A percentile compares a stretch with the other conserved stretches of the same genome.
Conservation (phyloP, 2,888 invertebrate genomes). For the Clivina fossor region DNA sequence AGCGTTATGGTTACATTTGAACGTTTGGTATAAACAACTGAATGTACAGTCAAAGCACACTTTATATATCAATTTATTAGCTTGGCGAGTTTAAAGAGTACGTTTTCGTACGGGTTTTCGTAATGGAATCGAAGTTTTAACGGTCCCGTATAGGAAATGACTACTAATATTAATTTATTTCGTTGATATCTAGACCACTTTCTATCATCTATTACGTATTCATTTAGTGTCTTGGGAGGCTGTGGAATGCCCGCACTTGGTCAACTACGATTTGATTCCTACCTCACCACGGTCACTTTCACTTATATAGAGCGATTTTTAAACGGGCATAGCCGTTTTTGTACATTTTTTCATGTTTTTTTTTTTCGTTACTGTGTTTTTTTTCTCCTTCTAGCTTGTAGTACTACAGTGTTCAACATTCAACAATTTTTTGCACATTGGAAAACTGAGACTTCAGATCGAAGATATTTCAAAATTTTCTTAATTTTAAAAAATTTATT, state of each 20-base stretch:
- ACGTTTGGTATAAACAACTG: no score
- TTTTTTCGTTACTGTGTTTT: no score
- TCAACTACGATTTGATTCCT: conserved; percentile 21
- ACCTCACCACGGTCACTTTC: conserved; percentile 38
- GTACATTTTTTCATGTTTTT: no score
- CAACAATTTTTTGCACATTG: no score
- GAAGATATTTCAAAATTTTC: no score
- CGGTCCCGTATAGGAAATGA: conserved; percentile 28
- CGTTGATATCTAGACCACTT: conserved; percentile 43
- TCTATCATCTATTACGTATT: conserved; percentile 45
- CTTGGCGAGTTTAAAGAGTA: not conserved
- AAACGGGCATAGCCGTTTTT: conserved; percentile 8
- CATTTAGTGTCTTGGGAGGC: conserved; percentile 36
- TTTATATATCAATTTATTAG: no score
- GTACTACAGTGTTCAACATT: no score
- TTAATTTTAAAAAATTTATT: no score
- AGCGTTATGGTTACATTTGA: no score
- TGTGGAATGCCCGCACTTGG: conserved; percentile 18
- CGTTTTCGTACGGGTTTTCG: conserved; percentile 20
- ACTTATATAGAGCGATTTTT: conserved; percentile 36
- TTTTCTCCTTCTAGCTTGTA: no score
- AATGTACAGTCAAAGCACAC: no score
- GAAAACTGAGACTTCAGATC: no score
- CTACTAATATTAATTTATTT: conserved; percentile 41
- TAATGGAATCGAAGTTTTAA: conserved; percentile 23